phyloP scores from a whole-genome alignment of 2,113 vertebrate species.

The Baryphthengus martii region DNA sequence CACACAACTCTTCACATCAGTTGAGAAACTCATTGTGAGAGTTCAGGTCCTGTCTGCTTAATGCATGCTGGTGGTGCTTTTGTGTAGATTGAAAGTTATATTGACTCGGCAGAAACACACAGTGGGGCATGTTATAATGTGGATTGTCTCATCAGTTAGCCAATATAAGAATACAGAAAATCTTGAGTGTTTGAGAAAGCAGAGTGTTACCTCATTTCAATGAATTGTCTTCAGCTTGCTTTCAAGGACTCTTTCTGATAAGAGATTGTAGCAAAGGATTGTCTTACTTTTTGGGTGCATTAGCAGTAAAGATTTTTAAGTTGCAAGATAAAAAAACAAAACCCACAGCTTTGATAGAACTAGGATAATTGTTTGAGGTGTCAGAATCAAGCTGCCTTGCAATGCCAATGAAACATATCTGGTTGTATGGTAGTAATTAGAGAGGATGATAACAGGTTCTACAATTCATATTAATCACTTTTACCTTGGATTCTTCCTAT shows the following conservation, averaged over 20 bases:
- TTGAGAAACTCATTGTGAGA: background rate
- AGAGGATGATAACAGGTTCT: background rate
- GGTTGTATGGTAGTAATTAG: background rate
- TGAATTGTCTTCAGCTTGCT: background rate
- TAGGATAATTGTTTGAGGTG: background rate
- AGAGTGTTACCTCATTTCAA: background rate
- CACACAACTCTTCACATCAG: background rate
- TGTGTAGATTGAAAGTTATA: slow-evolving; percentile 10
- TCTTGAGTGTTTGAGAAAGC: slow-evolving; percentile 1
- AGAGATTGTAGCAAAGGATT: background rate
- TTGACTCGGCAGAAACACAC: slow-evolving; percentile 54
- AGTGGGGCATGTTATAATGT: slow-evolving; percentile 48
- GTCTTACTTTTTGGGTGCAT: background rate
- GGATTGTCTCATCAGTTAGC: slow-evolving; percentile 54
- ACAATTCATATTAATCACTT: slow-evolving; percentile 1
- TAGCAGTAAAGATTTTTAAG: background rate
- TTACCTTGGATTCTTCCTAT: background rate
- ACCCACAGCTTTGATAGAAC: background rate
- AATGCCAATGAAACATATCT: background rate
- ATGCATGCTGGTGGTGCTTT: background rate
- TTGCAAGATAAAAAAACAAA: background rate
- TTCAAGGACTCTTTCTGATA: background rate
- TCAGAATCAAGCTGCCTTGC: background rate
- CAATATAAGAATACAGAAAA: background rate
- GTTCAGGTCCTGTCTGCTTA: background rate